Percentiles rank a stretch among this genome's conserved stretches.
Conservation (phyloP, 2,797 vertebrate genomes). For the Bryconaethiops microstoma region DNA sequence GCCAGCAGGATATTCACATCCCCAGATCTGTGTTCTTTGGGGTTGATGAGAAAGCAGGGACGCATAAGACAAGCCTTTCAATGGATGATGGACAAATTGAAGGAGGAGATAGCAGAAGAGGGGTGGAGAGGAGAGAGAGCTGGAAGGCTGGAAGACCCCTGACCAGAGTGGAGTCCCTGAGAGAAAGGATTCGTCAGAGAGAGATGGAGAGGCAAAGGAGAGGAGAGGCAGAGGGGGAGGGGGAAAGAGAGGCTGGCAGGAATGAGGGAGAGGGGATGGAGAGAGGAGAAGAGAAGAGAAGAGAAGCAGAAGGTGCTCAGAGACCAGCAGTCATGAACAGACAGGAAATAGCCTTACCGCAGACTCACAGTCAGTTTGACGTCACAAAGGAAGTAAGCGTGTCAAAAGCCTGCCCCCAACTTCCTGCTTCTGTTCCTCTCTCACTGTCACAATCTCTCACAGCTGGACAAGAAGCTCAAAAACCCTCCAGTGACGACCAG, state of each 20-base stretch:
- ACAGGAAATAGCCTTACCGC: slow-evolving; percentile 66
- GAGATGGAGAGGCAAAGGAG: slow-evolving; percentile 62
- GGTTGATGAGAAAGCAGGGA: slow-evolving; percentile 64
- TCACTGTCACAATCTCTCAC: slow-evolving; percentile 60
- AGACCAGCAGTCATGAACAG: slow-evolving; percentile 48
- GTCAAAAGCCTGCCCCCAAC: slow-evolving; percentile 73
- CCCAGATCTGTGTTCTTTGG: slow-evolving; percentile 78
- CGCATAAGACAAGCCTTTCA: slow-evolving; percentile 48
- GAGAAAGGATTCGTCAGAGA: slow-evolving; percentile 71
- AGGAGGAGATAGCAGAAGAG: slow-evolving; percentile 38
- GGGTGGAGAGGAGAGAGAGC: slow-evolving; percentile 69
- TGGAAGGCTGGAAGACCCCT: slow-evolving; percentile 73
- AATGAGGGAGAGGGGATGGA: slow-evolving; percentile 11
- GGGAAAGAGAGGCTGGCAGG: slow-evolving; percentile 59
- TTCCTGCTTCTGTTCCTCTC: slow-evolving; percentile 73
- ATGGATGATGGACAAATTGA: slow-evolving; percentile 48
- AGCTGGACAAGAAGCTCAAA: slow-evolving; percentile 66
- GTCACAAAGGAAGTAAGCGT: slow-evolving; percentile 74
- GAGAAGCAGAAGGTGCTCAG: slow-evolving; percentile 48
- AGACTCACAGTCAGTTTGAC: slow-evolving; percentile 66
- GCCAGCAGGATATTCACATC: slow-evolving; percentile 64
- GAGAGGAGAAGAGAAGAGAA: slow-evolving; percentile 16
- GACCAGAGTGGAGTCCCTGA: slow-evolving; percentile 76
- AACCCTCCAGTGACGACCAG: slow-evolving; percentile 35
- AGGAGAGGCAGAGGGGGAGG: slow-evolving; percentile 6